phyloP scores from a whole-genome alignment of 2,888 invertebrate species.

The Erebia ligea region DNA sequence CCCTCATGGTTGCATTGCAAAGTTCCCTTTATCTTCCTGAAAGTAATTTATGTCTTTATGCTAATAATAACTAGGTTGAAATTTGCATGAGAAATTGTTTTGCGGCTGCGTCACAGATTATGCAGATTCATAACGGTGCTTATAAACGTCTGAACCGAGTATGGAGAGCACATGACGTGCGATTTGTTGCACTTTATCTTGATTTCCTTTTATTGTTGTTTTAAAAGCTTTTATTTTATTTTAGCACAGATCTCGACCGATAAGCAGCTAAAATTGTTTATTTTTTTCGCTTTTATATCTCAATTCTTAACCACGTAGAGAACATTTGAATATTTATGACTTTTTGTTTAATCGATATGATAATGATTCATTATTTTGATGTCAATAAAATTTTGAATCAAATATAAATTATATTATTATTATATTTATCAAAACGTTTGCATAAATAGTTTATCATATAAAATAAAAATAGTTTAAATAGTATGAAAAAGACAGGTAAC shows the following conservation, averaged over 20 bases:
- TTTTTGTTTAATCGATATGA: background rate
- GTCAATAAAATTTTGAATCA: too few relatives aligned
- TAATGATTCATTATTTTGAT: too few relatives aligned
- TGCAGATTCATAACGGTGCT: conserved; percentile 66
- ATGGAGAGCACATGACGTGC: conserved; percentile 68
- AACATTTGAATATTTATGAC: background rate
- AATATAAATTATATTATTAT: too few relatives aligned
- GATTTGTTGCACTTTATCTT: conserved; percentile 74
- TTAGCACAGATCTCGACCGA: conserved; percentile 17
- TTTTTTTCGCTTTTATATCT: background rate
- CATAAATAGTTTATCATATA: too few relatives aligned
- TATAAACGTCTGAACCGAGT: conserved; percentile 55
- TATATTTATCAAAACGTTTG: too few relatives aligned
- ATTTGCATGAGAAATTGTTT: conserved; percentile 41
- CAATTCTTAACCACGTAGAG: background rate
- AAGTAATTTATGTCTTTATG: conserved; percentile 33
- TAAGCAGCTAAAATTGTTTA: background rate
- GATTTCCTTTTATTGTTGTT: conserved; percentile 39
- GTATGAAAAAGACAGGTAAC: background rate
- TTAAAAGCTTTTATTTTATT: conserved; percentile 31
- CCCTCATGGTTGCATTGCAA: conserved; percentile 34
- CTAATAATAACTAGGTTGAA: conserved; percentile 33
- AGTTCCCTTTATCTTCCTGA: conserved; percentile 28
- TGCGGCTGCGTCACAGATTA: conserved; percentile 36
- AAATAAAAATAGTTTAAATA: too few relatives aligned